Conservation (phyloP, 1,140 invertebrate species). For the Hyles vespertilio region DNA sequence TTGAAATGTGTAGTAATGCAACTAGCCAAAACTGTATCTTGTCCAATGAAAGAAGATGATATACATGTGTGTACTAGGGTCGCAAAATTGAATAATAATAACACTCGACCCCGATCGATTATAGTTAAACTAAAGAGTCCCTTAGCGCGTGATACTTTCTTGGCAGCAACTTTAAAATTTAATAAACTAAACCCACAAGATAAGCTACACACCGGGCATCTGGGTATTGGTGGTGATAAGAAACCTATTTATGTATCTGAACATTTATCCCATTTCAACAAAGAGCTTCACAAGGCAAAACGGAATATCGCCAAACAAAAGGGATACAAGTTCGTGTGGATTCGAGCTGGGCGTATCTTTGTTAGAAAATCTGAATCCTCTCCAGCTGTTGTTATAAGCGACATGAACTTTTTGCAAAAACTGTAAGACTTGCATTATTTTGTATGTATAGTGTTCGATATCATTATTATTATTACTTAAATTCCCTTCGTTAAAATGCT, state of each 20-base stretch:
- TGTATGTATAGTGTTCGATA: background rate
- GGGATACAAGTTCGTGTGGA: background rate
- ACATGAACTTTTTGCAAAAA: background rate
- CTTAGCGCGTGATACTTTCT: background rate
- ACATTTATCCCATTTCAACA: slow-evolving; percentile 1
- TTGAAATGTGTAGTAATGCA: no score
- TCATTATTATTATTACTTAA: background rate
- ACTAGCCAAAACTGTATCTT: no score
- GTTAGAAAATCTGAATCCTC: background rate
- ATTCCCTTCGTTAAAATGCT: no score
- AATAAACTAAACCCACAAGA: background rate
- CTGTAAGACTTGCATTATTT: background rate
- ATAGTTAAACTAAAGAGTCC: background rate
- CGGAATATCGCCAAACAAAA: background rate
- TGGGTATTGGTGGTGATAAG: background rate
- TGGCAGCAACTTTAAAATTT: background rate
- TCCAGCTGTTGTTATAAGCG: background rate
- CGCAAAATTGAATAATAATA: background rate
- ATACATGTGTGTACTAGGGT: background rate
- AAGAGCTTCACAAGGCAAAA: background rate
- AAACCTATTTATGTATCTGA: slow-evolving; percentile 2
- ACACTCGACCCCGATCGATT: background rate
- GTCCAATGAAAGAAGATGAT: background rate
- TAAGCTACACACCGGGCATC: background rate
- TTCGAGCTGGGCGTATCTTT: background rate